Evolutionary conservation across 2,888 invertebrate genomes (phyloP).

Genomic region (Monoplex corrugatus): DNA sequence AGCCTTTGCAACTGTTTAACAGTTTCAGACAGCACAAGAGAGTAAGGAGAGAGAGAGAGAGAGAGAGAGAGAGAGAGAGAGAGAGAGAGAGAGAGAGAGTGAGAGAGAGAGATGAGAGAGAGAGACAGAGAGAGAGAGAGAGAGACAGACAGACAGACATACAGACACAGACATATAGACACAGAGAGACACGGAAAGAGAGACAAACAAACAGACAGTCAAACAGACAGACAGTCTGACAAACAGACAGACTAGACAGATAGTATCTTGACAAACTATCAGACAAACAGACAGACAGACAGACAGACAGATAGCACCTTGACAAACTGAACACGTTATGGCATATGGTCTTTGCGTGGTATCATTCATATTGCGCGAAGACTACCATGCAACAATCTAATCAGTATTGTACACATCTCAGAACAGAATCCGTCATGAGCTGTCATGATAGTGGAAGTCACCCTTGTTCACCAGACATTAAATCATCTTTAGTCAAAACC

Average conservation of each 20-base stretch:
- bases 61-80: not conserved
- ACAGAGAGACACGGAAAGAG: not conserved
- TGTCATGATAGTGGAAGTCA: too few relatives aligned
- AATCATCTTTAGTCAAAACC: too few relatives aligned
- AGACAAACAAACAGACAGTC: not conserved
- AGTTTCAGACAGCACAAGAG: too few relatives aligned
- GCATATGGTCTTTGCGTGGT: too few relatives aligned
- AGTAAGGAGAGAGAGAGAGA: not conserved
- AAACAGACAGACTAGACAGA: not conserved
- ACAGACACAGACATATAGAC: conserved; percentile 13
- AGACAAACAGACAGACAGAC: not conserved
- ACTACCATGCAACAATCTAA: too few relatives aligned
- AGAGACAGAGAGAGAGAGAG: conserved; percentile 1
- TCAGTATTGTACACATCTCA: too few relatives aligned
- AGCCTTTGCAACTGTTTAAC: not conserved
- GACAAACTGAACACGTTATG: not conserved
- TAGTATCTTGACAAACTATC: not conserved
- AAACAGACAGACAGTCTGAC: conserved; percentile 11
- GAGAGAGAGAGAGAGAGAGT: not conserved
- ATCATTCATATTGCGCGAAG: too few relatives aligned
- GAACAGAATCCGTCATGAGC: too few relatives aligned
- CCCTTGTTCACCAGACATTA: too few relatives aligned
- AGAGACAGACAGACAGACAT: conserved; percentile 11
- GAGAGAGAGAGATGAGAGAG: not conserved
- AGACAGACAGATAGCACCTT: not conserved